A percentile compares a stretch with the other conserved stretches of the same genome.
phyloP scores from a whole-genome alignment of 2,113 vertebrate species.

The Urocitellus parryii region DNA sequence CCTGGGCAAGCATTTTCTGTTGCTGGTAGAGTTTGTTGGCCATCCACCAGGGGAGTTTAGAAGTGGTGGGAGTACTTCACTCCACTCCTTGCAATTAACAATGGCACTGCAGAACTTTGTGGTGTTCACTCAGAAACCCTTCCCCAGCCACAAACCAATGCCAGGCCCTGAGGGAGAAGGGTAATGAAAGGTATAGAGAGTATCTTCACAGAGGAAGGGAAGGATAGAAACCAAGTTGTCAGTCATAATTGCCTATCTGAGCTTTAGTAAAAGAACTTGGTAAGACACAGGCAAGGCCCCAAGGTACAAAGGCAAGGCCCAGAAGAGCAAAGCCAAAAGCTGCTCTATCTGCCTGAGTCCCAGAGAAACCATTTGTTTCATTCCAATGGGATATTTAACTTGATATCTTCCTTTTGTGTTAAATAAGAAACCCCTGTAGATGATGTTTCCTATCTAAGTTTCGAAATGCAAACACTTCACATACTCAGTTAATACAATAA shows the following conservation, averaged over 20 bases:
- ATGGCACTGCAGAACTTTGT: not conserved
- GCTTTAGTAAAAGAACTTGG: not conserved
- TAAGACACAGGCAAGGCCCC: not conserved
- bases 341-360: not conserved
- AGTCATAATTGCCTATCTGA: not conserved
- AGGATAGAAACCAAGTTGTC: not conserved
- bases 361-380: not conserved
- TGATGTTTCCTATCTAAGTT: not conserved
- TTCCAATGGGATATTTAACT: conserved; percentile 34
- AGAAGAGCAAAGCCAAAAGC: not conserved
- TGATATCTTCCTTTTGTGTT: not conserved
- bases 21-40: not conserved
- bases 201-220: not conserved
- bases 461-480: not conserved
- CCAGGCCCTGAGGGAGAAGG: not conserved
- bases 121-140: not conserved
- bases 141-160: not conserved
- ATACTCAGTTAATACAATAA: not conserved
- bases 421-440: conserved; percentile 1
- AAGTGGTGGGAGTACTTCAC: not conserved
- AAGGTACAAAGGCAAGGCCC: too few species aligned
- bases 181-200: not conserved
- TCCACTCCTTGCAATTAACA: not conserved
- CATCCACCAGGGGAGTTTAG: not conserved
- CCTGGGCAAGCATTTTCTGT: not conserved